Conservation (phyloP, 1,140 invertebrate species). For the Drosophila lowei region DNA sequence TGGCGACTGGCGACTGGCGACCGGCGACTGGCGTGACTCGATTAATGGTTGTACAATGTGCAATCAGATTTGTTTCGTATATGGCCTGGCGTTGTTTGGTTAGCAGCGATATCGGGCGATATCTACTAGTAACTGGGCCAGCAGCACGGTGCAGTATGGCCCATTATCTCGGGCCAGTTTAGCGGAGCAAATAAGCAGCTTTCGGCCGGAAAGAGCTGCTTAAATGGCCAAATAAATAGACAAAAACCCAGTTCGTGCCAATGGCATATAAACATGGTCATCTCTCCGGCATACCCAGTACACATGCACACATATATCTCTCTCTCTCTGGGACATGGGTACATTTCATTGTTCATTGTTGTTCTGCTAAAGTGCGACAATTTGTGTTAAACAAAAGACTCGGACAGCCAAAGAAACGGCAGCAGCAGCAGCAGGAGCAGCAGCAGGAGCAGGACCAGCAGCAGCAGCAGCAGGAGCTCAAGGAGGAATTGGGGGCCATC, state of each 20-base stretch:
- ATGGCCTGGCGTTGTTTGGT: slow-evolving; percentile 2
- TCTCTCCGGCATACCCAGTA: no score
- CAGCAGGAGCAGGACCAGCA: slow-evolving; percentile 15
- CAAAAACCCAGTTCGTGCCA: slow-evolving; percentile 53
- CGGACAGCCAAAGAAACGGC: slow-evolving; percentile 22
- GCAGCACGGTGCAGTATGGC: slow-evolving; percentile 11
- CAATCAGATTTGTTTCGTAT: slow-evolving; percentile 41
- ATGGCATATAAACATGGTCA: slow-evolving; percentile 43
- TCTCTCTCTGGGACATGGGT: not conserved
- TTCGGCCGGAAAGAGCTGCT: not conserved
- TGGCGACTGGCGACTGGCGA: slow-evolving; percentile 6
- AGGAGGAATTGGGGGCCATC: slow-evolving; percentile 1
- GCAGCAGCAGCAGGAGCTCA: slow-evolving; percentile 6
- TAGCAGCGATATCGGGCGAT: slow-evolving; percentile 24
- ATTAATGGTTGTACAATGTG: slow-evolving; percentile 46
- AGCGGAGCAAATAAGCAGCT: slow-evolving; percentile 50
- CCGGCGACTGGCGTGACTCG: slow-evolving; percentile 42
- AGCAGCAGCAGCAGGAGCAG: not conserved
- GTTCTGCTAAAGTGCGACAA: slow-evolving; percentile 69
- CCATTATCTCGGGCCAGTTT: slow-evolving; percentile 47
- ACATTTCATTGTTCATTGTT: slow-evolving; percentile 10
- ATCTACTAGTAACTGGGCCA: slow-evolving; percentile 10
- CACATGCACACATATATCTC: not conserved
- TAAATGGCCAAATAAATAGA: slow-evolving; percentile 35
- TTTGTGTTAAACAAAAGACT: slow-evolving; percentile 66